Evolutionary conservation across 2,113 vertebrate genomes (phyloP), one percentile per base, ranked within the genome.

Genomic region (Thomomys bottae): DNA sequence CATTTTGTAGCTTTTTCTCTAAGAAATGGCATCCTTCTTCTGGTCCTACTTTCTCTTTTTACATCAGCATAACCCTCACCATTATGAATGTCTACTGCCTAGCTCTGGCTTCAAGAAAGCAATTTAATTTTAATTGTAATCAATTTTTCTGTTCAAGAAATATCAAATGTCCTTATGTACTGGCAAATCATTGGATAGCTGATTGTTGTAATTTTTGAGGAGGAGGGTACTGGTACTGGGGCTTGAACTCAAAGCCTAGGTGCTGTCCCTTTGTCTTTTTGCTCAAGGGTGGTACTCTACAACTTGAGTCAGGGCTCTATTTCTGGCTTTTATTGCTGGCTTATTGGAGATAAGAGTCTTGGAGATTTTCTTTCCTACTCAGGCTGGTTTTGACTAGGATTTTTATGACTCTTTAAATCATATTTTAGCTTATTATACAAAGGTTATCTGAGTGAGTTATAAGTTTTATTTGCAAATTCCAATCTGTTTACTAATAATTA

Each of bases 1-100:
- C 21, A 8, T 36, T 95, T 95, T 86, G 72, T 70, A 87, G 68
- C 61, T 93, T 94, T 61, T 90, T 84, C 90, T 91, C 42, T 57
- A 73, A 63, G 40, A 85, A 87, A 79, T 67, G 57, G 84, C 32
- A 68, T 81, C 76, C 84, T 28, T 45, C 15, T 8, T 84, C 91
- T 71, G 70, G 30, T 23, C 23, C 64, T 73, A 45, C 30, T 70
- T 81, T 76, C 20, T 64, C 26, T 30, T 49, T 18, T 59, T 36
- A 83, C 8, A 79, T 14, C 77, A 89, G 7, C 10, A 20, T 70
- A 93, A 93, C 12, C 71, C 34, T 64, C 12, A 26, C 20, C 32
- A 59, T 79, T 81, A 71, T 32, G 4, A 54, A 54, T 80, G 86
- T 85, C 17, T 34, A 63, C 30, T 88, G 34, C n/a, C 79, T 34